These are phyloP conservation scores for Colaptes auratus DNA, from an alignment of 2,113 vertebrate genomes.

Conservation along the genomic window DNA sequence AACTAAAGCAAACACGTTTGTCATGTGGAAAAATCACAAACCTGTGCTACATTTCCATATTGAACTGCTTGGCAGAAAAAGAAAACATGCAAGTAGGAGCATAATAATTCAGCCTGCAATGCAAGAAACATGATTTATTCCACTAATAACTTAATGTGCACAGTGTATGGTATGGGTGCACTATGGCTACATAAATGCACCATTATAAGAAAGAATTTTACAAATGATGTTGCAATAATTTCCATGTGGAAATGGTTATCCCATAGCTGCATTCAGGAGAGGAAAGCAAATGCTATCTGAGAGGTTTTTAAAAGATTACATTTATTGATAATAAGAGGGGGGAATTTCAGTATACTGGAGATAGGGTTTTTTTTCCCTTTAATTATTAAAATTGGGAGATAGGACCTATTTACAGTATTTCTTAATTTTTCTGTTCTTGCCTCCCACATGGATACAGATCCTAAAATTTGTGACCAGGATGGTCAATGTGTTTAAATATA, in stretches of 20 bases:
- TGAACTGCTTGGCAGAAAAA: not conserved
- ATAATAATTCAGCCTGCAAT: not conserved
- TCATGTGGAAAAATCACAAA: not conserved
- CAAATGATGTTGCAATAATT: not conserved
- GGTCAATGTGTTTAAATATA: not conserved
- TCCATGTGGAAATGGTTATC: not conserved
- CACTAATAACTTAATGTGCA: not conserved
- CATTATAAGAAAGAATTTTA: not conserved
- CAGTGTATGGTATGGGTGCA: not conserved
- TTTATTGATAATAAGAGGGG: not conserved
- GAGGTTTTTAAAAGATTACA: not conserved
- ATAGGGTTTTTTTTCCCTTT: not conserved
- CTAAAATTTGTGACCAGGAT: not conserved
- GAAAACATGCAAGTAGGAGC: not conserved
- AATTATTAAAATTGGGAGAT: not conserved
- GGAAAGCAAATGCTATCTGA: not conserved
- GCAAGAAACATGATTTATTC: not conserved
- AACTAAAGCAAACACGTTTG: not conserved
- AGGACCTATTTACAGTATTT: not conserved
- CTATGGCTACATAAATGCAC: not conserved
- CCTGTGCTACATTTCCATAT: not conserved
- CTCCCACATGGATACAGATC: not conserved
- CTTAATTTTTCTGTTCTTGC: not conserved
- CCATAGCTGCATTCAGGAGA: not conserved
- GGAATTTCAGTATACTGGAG: not conserved